Conservation (phyloP, 2,888 invertebrate species). For the Dicroscelio sp. region DNA sequence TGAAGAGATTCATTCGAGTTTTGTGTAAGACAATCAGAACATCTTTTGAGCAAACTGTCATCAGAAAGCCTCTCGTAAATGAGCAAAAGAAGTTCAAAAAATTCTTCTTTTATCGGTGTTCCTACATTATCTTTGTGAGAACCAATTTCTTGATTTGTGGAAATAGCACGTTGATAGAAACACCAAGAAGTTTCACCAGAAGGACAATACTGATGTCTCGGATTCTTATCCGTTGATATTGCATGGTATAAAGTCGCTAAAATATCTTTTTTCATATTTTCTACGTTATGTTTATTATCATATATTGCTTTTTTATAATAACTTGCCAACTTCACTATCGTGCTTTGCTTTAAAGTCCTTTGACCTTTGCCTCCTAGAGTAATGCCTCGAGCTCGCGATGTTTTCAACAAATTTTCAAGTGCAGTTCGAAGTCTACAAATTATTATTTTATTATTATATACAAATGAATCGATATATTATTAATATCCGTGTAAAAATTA, state of each 20-base stretch:
- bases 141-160: slow-evolving; percentile 13
- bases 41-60: background rate
- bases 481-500: too few species aligned
- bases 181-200: slow-evolving; percentile 21
- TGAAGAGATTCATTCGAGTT: slow-evolving; percentile 19
- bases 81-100: background rate
- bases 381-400: background rate
- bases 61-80: slow-evolving; percentile 40
- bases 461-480: background rate
- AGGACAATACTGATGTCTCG: slow-evolving; percentile 47
- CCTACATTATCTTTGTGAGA: slow-evolving; percentile 16
- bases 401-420: slow-evolving; percentile 15
- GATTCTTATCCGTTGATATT: slow-evolving; percentile 62
- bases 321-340: background rate
- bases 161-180: slow-evolving; percentile 60
- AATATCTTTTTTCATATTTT: background rate
- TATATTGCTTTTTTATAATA: slow-evolving; percentile 20
- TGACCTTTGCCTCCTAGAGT: slow-evolving; percentile 20
- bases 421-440: background rate
- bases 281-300: background rate
- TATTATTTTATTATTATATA: background rate
- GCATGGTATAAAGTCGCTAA: slow-evolving; percentile 53
- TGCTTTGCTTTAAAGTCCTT: background rate
- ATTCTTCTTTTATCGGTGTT: slow-evolving; percentile 14
- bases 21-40: slow-evolving; percentile 1